Percentiles rank a stretch among this genome's conserved stretches.
Evolutionary conservation across 2,113 vertebrate genomes (phyloP).

Genomic region (Onychostoma macrolepis): DNA sequence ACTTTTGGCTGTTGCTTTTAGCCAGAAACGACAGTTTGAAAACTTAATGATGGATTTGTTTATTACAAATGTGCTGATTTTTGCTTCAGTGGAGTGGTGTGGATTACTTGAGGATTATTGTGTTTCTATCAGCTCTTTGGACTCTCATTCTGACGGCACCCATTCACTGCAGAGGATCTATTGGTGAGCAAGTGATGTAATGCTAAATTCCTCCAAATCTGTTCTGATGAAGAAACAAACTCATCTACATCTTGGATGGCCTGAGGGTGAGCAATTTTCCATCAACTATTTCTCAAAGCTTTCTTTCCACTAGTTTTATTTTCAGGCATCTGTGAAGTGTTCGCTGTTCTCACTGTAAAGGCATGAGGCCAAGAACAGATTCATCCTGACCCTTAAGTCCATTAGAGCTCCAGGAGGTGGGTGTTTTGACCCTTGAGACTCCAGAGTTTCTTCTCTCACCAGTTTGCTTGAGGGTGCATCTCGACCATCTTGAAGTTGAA

Average conservation of each 20-base stretch:
- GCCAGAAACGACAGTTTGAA: too few relatives aligned
- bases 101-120: too few relatives aligned
- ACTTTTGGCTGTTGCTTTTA: too few relatives aligned
- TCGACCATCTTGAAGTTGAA: not conserved
- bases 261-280: not conserved
- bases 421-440: constrained; percentile 12
- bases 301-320: not conserved
- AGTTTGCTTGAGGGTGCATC: constrained; percentile 5
- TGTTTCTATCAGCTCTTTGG: too few relatives aligned
- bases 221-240: not conserved
- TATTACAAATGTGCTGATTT: too few relatives aligned
- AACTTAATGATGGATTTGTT: too few relatives aligned
- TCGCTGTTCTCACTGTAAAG: not conserved
- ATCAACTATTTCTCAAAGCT: not conserved
- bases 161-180: not conserved
- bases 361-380: not conserved
- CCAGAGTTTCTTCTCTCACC: not conserved
- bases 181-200: not conserved
- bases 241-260: not conserved
- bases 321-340: not conserved
- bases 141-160: not conserved
- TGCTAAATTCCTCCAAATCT: not conserved
- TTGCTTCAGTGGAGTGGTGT: too few relatives aligned
- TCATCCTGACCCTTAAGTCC: not conserved
- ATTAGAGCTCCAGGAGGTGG: constrained; percentile 3